Base-by-base conservation (phyloP, 2,797 vertebrate species). In the Smutsia gigantea region DNA sequence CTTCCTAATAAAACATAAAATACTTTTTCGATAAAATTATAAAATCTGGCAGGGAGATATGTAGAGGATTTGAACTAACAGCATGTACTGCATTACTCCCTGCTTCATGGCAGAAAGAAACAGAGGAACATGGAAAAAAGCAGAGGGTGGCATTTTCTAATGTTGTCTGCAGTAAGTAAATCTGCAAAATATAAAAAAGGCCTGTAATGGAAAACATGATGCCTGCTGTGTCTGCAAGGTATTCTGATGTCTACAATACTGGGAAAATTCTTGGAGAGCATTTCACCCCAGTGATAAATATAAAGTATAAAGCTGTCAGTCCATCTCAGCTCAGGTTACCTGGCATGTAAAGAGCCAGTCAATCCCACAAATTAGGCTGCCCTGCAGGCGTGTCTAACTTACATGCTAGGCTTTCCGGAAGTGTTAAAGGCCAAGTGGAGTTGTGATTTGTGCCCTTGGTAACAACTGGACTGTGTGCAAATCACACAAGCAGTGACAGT, bases 1-100 rank as follows among this genome's bases (percentile, higher is more conserved):
- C 69, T 69, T 37, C 29, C 55, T 84, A 57, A 64, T 29, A 37
- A 90, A 79, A 31, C 8, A 2, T 21, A 96, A 87, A 64, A 86
- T 92, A 12, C 74, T 10, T 95, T 46, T 95, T 83, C 95, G 78
- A 78, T 95, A 94, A 72, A 93, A 93, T 96, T 94, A 93, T 61
- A 1, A 27, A 96, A 68, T 86, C 82, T 61, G 74, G 71, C 9
- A 71, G 29, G 86, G 29, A 79, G 79, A 15, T 81, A 83, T 3
- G n/a, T n/a, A 71, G 88, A 75, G 27, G 78, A 93, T 97, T 97
- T 96, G 82, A 97, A 91, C 59, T 57, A 97, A 82, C 61, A 95
- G 92, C 10, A n/a, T 51, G 34, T 17, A 18, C 57, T 95, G 57
- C 84, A 27, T 94, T 77, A 78, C 8, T 94, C 37, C 64, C 79